A percentile compares a stretch with the other conserved stretches of the same genome.
Evolutionary conservation across 2,113 vertebrate species (phyloP).

Genomic region (Syrmaticus mikado): DNA sequence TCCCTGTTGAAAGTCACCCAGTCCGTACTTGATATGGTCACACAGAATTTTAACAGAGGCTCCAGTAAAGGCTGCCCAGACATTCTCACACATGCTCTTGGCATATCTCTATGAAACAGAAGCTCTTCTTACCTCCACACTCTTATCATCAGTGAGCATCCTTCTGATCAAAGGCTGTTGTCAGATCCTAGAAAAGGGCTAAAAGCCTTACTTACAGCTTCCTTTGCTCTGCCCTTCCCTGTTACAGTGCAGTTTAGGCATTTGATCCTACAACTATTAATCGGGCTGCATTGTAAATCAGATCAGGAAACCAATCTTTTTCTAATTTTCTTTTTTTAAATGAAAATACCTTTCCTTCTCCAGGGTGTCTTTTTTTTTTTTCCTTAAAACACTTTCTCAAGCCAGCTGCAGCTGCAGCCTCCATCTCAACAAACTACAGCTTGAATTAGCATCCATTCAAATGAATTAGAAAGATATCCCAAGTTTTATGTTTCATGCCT

Average conservation of each 20-base stretch:
- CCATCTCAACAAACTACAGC: not conserved
- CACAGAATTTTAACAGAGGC: not conserved
- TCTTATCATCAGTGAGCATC: not conserved
- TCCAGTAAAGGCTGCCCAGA: not conserved
- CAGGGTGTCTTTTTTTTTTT: not conserved
- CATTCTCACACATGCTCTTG: not conserved
- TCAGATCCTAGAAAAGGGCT: not conserved
- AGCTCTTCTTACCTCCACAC: not conserved
- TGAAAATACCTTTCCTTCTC: not conserved
- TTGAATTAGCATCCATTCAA: constrained; percentile 46
- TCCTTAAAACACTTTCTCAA: not conserved
- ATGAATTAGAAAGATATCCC: constrained; percentile 20
- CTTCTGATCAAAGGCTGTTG: not conserved
- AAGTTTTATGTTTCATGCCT: constrained; percentile 38
- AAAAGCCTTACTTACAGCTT: not conserved
- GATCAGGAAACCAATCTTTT: not conserved
- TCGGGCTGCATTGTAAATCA: not conserved
- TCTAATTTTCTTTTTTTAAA: not conserved
- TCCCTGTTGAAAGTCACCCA: not conserved
- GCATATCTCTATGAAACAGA: not conserved
- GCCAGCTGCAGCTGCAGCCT: constrained; percentile 28
- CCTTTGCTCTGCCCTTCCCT: not conserved
- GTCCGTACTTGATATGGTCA: rapidly evolving
- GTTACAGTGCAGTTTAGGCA: not conserved
- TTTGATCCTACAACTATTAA: not conserved